Base-by-base conservation (phyloP, 2,888 invertebrate genomes). In the Drosophila leonis region DNA sequence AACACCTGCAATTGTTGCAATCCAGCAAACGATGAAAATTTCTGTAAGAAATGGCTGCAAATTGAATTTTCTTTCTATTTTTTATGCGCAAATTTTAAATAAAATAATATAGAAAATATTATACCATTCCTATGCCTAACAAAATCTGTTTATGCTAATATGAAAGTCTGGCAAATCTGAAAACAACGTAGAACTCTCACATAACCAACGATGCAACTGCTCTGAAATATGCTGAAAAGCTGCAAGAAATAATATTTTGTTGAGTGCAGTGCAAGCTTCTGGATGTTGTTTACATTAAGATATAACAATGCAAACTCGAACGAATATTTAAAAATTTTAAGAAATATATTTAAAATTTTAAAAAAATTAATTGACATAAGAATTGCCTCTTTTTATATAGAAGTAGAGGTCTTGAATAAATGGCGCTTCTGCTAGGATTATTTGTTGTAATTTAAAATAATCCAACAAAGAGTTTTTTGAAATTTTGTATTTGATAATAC, bases 261-360 rank as follows among this genome's bases (percentile, higher is more conserved):
- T 49, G 66, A 83, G 76, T 61, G 64, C 76, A 88, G 59, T 55
- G 90, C 83, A 79, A 74, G 46, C 12, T 39, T 35, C 52, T 57
- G 33, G 24, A 63, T 65, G 57, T 78, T 37, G 52, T 27, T 57
- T 1, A 13, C 9, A 49, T 10, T 27, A 41, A 33, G 0, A 20
- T 18, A 31, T 13, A 29, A 7, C 1, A 29, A 10, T 35, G 20
- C 4, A 20, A 13, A 33, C 9, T 31, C 18, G 31, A 10, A 51
- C 0, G 20, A 13, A 9, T 35, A 35, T 52, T 35, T 35, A 9
- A 13, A 13, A 2, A 20, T 13, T 33, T 51, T 9, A 29, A 18
- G 8, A 8, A 18, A 13, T n/a, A 39, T 12, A 33, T 33, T n/a
- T n/a, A n/a, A n/a, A n/a, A n/a, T n/a, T n/a, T n/a, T n/a, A n/a